Base-by-base conservation (phyloP, 2,888 invertebrate species). In the Trachelus tabidus region DNA sequence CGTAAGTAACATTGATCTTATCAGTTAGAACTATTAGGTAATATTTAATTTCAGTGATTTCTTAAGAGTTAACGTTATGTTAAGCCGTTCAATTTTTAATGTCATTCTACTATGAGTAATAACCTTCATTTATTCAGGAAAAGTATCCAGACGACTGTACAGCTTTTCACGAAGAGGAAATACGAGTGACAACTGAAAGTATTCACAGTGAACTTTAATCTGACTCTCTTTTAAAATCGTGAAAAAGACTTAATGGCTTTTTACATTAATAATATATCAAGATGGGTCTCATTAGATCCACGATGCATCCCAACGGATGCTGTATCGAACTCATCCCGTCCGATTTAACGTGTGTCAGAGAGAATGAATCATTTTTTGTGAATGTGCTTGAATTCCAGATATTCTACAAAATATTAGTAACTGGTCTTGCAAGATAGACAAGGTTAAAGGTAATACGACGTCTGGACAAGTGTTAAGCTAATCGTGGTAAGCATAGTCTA, bases 81-180 rank as follows among this genome's bases (percentile, higher is more conserved):
- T 56, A 1, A 56, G 56, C 56, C 9, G 23, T 0, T 34, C 11
- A 30, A n/a, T 4, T 75, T 75, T 75, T 1, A n/a, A 31, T 30
- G 12, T 3, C 37, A 33, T 40, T 40, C 12, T 75, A 78, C 15
- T 33, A 0, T 56, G 56, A 56, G 6, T 23, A 69, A 77, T 76
- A 34, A 68, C 75, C 90, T 92, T 68, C 81, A 69, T 76, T 81
- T 78, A 91, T 92, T 76, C 92, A 96, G 95, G 92, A 92, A 3
- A 93, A 93, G 79, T 95, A 95, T 89, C 94, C 95, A 75, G 95
- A 95, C 0, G 95, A 96, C 85, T 97, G 97, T 87, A 94, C 94
- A 35, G 94, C 95, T 1, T 97, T 96, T 93, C 96, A 97, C 90
- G 95, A 96, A 88, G 96, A 96, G 89, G 97, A 97, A 91, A 91